Conservation (phyloP, 2,113 vertebrate species). For the Hassar affinis region DNA sequence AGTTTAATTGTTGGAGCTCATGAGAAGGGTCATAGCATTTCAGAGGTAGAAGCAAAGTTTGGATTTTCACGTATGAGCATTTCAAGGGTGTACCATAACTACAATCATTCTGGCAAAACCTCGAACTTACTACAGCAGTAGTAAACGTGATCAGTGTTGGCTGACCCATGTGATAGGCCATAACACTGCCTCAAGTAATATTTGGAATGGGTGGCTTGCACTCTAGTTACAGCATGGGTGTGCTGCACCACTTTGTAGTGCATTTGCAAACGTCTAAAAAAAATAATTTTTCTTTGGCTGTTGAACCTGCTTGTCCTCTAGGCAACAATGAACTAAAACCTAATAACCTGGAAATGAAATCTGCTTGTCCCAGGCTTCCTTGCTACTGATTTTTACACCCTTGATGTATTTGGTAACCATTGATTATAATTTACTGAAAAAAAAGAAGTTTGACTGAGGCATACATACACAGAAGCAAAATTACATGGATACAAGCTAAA, state of each 20-base stretch:
- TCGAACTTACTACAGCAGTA: no score
- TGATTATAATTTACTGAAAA: neutral
- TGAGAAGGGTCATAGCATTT: no score
- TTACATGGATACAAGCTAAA: neutral
- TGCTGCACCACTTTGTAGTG: neutral
- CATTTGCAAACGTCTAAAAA: neutral
- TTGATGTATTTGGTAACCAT: neutral
- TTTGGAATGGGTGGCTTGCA: neutral
- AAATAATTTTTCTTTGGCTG: neutral
- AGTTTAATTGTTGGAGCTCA: no score
- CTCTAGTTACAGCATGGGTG: neutral
- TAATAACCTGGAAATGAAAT: neutral
- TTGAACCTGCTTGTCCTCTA: neutral
- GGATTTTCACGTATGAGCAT: no score
- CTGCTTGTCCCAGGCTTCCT: neutral
- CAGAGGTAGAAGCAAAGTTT: no score
- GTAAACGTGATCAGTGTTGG: no score
- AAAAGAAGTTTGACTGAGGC: no score
- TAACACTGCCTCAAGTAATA: no score
- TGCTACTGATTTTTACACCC: neutral
- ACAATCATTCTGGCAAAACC: no score
- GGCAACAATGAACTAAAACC: neutral
- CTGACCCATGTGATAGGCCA: no score
- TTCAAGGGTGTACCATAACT: no score
- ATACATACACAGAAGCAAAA: neutral